These are phyloP conservation scores for Falco biarmicus DNA, from an alignment of 2,797 vertebrate species.

Conservation along the genomic window DNA sequence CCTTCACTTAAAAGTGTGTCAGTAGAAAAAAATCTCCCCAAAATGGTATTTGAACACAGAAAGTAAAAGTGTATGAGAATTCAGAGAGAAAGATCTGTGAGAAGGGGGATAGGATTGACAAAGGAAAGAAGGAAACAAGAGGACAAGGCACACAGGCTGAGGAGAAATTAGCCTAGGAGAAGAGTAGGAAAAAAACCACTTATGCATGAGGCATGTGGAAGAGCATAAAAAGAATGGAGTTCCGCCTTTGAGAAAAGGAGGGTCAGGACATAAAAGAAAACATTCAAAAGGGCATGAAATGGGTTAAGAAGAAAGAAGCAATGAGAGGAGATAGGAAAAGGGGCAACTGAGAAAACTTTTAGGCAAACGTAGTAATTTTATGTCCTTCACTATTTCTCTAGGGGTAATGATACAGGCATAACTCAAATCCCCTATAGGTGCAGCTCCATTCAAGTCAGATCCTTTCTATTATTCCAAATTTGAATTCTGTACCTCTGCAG, in stretches of 20 bases:
- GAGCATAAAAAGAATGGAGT: background rate
- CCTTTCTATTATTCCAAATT: background rate
- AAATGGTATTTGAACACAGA: background rate
- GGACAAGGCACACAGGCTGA: background rate
- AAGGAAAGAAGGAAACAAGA: background rate
- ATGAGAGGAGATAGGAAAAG: background rate
- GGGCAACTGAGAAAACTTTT: background rate
- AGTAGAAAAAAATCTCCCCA: background rate
- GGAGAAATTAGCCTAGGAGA: background rate
- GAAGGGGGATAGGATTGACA: background rate
- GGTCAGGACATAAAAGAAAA: background rate
- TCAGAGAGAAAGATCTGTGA: background rate
- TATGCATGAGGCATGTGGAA: background rate
- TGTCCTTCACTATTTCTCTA: background rate
- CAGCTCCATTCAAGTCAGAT: background rate
- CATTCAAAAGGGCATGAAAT: background rate
- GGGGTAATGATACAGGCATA: background rate
- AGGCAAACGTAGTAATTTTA: background rate
- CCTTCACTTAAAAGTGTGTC: background rate
- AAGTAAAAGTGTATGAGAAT: background rate
- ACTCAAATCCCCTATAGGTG: background rate
- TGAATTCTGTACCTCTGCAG: background rate
- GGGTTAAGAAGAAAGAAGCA: background rate
- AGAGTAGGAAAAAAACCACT: background rate
- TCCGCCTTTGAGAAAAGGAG: background rate